Evolutionary conservation across 2,113 vertebrate genomes (phyloP).

Genomic region (Macrotus californicus): DNA sequence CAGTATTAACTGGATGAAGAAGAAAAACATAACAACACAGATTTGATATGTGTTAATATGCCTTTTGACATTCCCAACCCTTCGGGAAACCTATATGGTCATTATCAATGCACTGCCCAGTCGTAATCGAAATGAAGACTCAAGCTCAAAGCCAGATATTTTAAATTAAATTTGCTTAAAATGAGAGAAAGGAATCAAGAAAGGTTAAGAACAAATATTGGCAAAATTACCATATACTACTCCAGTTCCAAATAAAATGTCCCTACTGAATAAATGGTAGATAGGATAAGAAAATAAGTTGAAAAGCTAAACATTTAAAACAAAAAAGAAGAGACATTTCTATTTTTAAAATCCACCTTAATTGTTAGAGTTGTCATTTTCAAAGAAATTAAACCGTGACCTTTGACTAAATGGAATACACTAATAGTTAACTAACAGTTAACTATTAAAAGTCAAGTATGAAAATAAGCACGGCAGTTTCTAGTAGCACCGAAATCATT

Average conservation of each 20-base stretch:
- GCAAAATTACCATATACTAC: background rate
- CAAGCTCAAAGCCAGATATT: constrained; percentile 16
- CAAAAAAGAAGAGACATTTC: background rate
- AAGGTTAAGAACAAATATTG: background rate
- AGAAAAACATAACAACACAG: background rate
- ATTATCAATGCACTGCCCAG: background rate
- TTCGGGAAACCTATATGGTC: background rate
- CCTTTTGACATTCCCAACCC: background rate
- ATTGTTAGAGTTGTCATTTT: constrained; percentile 23
- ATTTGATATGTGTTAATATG: background rate
- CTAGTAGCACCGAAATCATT: constrained; percentile 19
- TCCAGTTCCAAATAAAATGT: constrained; percentile 6
- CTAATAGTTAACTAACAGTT: constrained; percentile 59
- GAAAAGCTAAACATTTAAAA: constrained; percentile 22
- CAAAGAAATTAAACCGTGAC: constrained; percentile 59
- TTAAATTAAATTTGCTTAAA: constrained; percentile 41
- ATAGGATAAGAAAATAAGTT: background rate
- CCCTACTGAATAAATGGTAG: background rate
- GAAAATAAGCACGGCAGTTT: constrained; percentile 40
- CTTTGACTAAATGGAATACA: constrained; percentile 52
- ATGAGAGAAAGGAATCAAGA: background rate
- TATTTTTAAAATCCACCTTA: background rate
- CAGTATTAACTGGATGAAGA: background rate
- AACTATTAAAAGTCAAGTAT: constrained; percentile 39
- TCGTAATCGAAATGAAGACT: background rate